Evolutionary conservation across 2,888 invertebrate species (phyloP), one percentile per base, ranked within the genome.

Genomic region (Sarcophaga carnaria): DNA sequence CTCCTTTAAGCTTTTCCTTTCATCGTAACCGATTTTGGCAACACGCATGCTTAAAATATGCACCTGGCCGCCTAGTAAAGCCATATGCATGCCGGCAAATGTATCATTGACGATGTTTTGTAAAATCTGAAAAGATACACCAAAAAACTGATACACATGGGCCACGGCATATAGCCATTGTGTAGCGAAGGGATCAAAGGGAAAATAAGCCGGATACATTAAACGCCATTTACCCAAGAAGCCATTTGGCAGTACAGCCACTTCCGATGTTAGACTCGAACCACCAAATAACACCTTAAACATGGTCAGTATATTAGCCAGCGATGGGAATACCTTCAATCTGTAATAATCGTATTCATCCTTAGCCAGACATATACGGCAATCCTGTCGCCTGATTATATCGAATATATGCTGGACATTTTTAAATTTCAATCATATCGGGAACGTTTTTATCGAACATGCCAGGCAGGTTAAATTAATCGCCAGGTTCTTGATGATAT

Each of bases 161-260:
- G 87, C 86, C 1, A 77, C 59, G 2, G 54, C 22, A 54, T 87
- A 89, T 2, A 78, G 72, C 22, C 37, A n/a, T 3, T 27, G 27
- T 0, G 80, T 76, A 60, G 49, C 67, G 14, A 49, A 67, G 4
- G 67, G 62, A 71, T 88, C 85, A 27, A 89, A 86, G 1, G 88
- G 89, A 75, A 88, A 86, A 81, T 86, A 89, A 0, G 74, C 89
- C 14, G 89, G 86, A 62, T 88, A 89, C 80, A 89, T 71, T 54
- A 89, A 74, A 10, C 60, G 69, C 81, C 88, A 84, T 6, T 85
- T 82, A n/a, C 71, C 62, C 12, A 67, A 10, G 14, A 87, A 20
- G n/a, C 85, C 87, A 47, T 27, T 66, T 49, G 80, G 37, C 1
- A 89, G 20, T 1, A 85, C 82, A 17, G 89, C 80, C 4, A 87